phyloP scores from a whole-genome alignment of 2,888 invertebrate genomes.

The Biston stratarius region DNA sequence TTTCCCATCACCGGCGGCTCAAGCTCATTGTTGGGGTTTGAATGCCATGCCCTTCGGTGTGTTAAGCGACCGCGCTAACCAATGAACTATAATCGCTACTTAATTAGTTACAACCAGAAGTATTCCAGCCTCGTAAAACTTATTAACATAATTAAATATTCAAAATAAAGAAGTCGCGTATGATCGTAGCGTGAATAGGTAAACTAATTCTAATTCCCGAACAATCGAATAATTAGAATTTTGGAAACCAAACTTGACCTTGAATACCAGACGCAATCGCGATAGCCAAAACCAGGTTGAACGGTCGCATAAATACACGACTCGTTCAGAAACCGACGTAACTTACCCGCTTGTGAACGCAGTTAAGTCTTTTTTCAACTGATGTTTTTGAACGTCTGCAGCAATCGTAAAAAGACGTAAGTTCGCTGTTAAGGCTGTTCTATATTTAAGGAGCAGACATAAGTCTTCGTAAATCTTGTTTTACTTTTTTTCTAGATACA shows the following conservation, averaged over 20 bases:
- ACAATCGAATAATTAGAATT: constrained; percentile 32
- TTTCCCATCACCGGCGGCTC: too few relatives aligned
- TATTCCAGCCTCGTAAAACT: too few relatives aligned
- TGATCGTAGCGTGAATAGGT: constrained; percentile 5
- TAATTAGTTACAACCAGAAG: too few relatives aligned
- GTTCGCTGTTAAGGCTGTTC: constrained; percentile 48
- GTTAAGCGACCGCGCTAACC: too few relatives aligned
- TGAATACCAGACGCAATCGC: constrained; percentile 25
- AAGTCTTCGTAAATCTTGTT: too few relatives aligned
- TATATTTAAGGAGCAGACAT: constrained; percentile 2
- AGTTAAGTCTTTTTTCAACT: constrained; percentile 9
- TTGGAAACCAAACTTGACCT: constrained; percentile 32
- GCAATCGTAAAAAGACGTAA: constrained; percentile 14
- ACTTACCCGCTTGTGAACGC: background rate
- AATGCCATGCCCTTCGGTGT: too few relatives aligned
- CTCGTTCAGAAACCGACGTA: constrained; percentile 10
- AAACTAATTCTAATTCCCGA: constrained; percentile 12
- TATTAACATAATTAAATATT: background rate
- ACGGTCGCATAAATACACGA: constrained; percentile 20
- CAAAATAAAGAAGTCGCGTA: background rate
- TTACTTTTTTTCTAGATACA: too few relatives aligned
- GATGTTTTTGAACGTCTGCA: background rate
- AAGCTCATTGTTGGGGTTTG: too few relatives aligned
- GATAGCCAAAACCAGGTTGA: constrained; percentile 27
- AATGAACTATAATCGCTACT: too few relatives aligned